Evolutionary conservation across 2,797 vertebrate species (phyloP).

Genomic region (Heliangelus exortis): DNA sequence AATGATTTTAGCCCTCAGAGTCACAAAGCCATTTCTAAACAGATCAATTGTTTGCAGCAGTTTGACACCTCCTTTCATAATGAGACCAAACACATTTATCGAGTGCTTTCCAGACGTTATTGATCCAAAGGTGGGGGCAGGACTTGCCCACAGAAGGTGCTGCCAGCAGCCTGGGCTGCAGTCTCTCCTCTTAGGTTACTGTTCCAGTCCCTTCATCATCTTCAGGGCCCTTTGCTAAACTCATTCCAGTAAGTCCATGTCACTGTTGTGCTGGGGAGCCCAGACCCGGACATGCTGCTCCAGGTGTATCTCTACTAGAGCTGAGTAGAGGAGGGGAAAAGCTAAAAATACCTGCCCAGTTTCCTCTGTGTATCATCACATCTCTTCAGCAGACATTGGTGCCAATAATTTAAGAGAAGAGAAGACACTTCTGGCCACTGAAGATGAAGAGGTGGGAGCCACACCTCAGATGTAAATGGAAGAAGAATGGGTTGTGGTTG

Average conservation of each 20-base stretch:
- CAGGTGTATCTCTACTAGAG: background rate
- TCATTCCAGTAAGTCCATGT: background rate
- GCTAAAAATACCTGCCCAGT: background rate
- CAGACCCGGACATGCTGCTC: background rate
- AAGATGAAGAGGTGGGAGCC: background rate
- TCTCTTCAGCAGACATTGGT: background rate
- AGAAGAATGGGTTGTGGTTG: fast-evolving
- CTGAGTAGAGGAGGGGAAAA: fast-evolving
- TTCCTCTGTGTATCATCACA: background rate
- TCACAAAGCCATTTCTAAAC: background rate
- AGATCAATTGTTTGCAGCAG: background rate
- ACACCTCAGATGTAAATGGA: background rate
- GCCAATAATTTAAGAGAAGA: background rate
- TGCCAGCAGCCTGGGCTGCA: background rate
- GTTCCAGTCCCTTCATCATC: background rate
- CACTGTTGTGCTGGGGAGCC: background rate
- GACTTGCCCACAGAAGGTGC: fast-evolving
- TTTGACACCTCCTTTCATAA: background rate
- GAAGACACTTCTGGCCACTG: background rate
- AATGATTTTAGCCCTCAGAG: background rate
- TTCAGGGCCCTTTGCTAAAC: background rate
- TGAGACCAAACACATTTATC: background rate
- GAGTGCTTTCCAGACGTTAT: fast-evolving
- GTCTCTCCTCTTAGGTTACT: background rate
- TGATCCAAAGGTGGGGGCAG: fast-evolving